Conservation (phyloP, 23 tunicate species). For the Trididemnum clinides region DNA sequence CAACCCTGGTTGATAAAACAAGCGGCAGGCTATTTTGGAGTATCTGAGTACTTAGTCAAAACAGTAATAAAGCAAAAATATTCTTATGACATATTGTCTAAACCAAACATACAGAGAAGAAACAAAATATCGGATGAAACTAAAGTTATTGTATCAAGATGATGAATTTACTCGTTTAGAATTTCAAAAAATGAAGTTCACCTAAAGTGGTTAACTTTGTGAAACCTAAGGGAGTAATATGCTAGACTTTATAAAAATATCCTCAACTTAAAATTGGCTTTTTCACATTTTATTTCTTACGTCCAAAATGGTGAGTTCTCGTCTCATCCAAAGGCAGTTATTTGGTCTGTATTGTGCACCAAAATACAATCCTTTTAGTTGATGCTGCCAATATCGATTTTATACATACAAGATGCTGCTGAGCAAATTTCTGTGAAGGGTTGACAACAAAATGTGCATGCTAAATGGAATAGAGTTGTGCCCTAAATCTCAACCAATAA, state of each 20-base stretch:
- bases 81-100: neutral
- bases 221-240: neutral
- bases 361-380: neutral
- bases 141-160: neutral
- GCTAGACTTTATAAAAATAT: conserved; percentile 8
- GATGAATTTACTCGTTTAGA: neutral
- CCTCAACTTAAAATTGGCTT: neutral
- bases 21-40: conserved; percentile 11
- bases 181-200: neutral
- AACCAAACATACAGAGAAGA: conserved; percentile 1
- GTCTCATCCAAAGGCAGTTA: conserved; percentile 1
- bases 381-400: neutral
- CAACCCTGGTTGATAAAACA: conserved; percentile 4
- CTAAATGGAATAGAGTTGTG: neutral
- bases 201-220: conserved; percentile 2
- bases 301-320: conserved; percentile 3
- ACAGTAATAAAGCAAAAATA: neutral
- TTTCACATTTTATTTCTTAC: neutral
- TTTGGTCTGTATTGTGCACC: neutral
- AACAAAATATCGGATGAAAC: conserved; percentile 4
- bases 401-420: no score
- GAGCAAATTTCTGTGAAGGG: neutral
- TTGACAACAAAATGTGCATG: conserved; percentile 17
- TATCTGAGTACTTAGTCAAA: neutral
- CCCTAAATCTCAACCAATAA: neutral